A percentile compares a stretch with the other conserved stretches of the same genome.
Evolutionary conservation across 2,113 vertebrate genomes (phyloP).

Genomic region (Strix uralensis): DNA sequence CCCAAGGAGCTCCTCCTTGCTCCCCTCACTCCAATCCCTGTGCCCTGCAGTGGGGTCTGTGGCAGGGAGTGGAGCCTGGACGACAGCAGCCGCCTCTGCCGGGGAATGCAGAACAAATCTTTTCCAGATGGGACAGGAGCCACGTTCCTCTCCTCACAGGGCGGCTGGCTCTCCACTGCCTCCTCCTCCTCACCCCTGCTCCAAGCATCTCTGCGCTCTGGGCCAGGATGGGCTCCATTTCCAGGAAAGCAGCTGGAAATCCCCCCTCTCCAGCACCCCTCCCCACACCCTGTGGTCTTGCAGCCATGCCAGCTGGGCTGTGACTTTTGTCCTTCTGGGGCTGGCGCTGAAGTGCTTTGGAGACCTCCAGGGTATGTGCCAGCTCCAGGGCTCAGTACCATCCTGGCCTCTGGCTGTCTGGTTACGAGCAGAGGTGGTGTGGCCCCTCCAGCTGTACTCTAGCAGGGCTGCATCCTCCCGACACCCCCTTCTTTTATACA

Average conservation of each 20-base stretch:
- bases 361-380: background rate
- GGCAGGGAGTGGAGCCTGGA: background rate
- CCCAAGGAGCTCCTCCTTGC: background rate
- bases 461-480: background rate
- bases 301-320: background rate
- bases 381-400: background rate
- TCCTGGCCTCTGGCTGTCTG: background rate
- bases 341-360: background rate
- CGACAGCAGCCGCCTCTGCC: background rate
- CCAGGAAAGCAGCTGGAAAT: background rate
- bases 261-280: background rate
- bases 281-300: background rate
- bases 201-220: background rate
- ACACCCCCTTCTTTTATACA: background rate
- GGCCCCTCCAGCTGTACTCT: background rate
- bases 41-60: background rate
- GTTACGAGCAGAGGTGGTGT: background rate
- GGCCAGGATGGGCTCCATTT: background rate
- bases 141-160: background rate
- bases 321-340: background rate
- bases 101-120: constrained; percentile 77
- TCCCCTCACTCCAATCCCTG: background rate
- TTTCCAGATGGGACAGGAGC: constrained; percentile 67
- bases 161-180: background rate
- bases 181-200: background rate